Conservation (phyloP, 2,888 invertebrate species). For the Itoplectis maculator region DNA sequence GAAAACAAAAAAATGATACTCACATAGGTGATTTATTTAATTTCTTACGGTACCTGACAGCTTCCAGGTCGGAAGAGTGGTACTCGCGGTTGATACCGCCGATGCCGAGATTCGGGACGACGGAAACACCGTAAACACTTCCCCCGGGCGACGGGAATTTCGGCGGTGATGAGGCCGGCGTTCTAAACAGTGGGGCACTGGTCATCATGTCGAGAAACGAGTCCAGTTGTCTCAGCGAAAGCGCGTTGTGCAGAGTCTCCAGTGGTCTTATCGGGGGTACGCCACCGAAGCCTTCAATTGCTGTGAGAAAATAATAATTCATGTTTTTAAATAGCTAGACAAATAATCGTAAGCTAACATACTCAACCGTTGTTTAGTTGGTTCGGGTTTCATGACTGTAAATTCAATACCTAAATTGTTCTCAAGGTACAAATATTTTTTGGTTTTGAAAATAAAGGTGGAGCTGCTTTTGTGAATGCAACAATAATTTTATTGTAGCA, state of each 20-base stretch:
- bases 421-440: too few relatives aligned
- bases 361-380: not conserved
- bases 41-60: slow-evolving; percentile 80
- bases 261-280: slow-evolving; percentile 98
- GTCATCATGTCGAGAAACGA: slow-evolving; percentile 95
- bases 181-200: slow-evolving; percentile 89
- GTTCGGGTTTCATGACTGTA: not conserved
- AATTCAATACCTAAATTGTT: not conserved
- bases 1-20: slow-evolving; percentile 70
- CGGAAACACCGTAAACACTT: slow-evolving; percentile 75
- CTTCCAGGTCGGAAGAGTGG: slow-evolving; percentile 79
- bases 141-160: slow-evolving; percentile 87
- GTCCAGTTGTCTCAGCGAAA: slow-evolving; percentile 96
- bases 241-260: slow-evolving; percentile 98
- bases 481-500: not conserved
- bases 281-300: slow-evolving; percentile 94
- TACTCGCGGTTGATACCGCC: slow-evolving; percentile 78
- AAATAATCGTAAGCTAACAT: slow-evolving; percentile 1
- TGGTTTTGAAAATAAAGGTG: not conserved
- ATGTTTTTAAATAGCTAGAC: not conserved
- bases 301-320: slow-evolving; percentile 79
- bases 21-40: slow-evolving; percentile 71
- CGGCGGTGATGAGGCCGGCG: slow-evolving; percentile 90
- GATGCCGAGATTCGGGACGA: slow-evolving; percentile 75
- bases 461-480: not conserved